A percentile compares a stretch with the other conserved stretches of the same genome.
Evolutionary conservation across 2,888 invertebrate genomes (phyloP).

Genomic region (Hermodice carunculata): DNA sequence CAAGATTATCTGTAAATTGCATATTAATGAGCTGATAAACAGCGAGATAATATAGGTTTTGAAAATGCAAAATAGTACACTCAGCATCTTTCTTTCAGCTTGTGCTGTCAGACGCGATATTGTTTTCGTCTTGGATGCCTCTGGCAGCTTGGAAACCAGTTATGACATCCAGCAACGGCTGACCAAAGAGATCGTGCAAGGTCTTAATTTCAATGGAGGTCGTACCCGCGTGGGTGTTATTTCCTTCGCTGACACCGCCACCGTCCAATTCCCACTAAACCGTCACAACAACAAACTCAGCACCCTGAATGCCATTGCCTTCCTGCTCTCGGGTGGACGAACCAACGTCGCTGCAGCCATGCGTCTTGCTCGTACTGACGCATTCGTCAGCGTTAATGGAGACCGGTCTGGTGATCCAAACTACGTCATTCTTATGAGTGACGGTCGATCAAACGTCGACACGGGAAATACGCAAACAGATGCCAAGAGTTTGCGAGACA

Average conservation of each 20-base stretch:
- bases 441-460: constrained; percentile 59
- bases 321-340: background rate
- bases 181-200: background rate
- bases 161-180: background rate
- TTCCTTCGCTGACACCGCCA: background rate
- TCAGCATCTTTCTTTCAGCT: too few relatives aligned
- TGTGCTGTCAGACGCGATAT: too few relatives aligned
- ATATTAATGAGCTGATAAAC: too few relatives aligned
- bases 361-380: constrained; percentile 4
- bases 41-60: too few relatives aligned
- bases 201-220: constrained; percentile 5
- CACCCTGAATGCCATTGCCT: background rate
- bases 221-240: background rate
- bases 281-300: too few relatives aligned
- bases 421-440: constrained; percentile 50
- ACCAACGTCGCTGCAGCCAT: constrained; percentile 5
- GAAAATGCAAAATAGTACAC: too few relatives aligned
- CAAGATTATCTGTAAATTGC: too few relatives aligned
- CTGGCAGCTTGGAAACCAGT: background rate
- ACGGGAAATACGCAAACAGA: constrained; percentile 51
- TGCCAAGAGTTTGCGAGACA: constrained; percentile 48
- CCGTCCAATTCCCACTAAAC: too few relatives aligned
- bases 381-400: constrained; percentile 34
- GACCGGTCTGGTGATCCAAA: constrained; percentile 32
- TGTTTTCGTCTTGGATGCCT: too few relatives aligned